Conservation (phyloP, 2,797 vertebrate species). For the Melanotaenia pygmaea region DNA sequence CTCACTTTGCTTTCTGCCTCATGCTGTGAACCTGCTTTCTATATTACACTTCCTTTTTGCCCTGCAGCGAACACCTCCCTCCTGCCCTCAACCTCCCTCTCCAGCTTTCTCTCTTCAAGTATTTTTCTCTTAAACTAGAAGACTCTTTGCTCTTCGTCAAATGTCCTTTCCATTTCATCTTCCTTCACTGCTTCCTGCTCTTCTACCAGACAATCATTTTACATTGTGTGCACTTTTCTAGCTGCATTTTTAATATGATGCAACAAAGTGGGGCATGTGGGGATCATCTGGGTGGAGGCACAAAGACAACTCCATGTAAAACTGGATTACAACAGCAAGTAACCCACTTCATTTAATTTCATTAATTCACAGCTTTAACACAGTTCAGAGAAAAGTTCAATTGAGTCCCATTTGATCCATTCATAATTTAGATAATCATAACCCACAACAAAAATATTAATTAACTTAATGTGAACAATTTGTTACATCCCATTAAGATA, state of each 20-base stretch:
- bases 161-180: constrained; percentile 40
- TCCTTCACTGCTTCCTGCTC: constrained; percentile 22
- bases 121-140: constrained; percentile 28
- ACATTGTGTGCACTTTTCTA: constrained; percentile 15
- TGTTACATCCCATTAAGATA: background rate
- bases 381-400: background rate
- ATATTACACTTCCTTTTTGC: constrained; percentile 51
- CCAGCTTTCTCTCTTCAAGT: constrained; percentile 17
- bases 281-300: constrained; percentile 8
- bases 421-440: background rate
- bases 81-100: constrained; percentile 26
- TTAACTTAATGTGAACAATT: background rate
- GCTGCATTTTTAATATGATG: constrained; percentile 26
- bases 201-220: constrained; percentile 16
- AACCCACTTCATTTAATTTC: background rate
- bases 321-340: background rate
- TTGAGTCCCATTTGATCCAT: background rate
- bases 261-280: constrained; percentile 5
- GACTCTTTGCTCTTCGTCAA: constrained; percentile 23
- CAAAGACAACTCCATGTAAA: background rate
- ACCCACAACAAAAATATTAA: background rate
- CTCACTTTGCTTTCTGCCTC: constrained; percentile 54
- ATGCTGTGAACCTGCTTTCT: constrained; percentile 61
- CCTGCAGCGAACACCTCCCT: constrained; percentile 53
- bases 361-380: background rate